Conservation (phyloP, 2,797 vertebrate genomes). For the Sebastes baramenuke region DNA sequence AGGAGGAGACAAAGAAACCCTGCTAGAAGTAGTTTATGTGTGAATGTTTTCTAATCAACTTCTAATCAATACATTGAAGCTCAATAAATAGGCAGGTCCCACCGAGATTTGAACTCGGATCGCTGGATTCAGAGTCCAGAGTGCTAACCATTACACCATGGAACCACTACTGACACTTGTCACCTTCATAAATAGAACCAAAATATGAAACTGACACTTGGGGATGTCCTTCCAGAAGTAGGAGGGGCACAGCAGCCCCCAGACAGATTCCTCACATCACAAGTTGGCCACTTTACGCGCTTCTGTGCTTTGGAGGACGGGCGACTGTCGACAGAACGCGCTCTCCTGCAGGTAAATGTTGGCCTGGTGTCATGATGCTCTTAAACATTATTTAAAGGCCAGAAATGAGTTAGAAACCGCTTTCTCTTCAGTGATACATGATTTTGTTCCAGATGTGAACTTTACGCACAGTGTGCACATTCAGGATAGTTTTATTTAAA, state of each 20-base stretch:
- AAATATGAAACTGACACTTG: constrained; percentile 22
- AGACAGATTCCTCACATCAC: not conserved
- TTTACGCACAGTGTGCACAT: not conserved
- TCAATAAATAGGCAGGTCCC: constrained; percentile 41
- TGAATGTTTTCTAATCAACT: accelerated
- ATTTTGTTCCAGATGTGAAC: not conserved
- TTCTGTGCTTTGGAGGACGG: not conserved
- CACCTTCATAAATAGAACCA: accelerated
- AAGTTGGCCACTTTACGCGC: not conserved
- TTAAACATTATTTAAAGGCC: constrained; percentile 8
- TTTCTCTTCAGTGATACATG: accelerated
- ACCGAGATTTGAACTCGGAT: constrained; percentile 70
- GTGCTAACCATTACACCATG: constrained; percentile 71
- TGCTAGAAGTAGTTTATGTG: not conserved
- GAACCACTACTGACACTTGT: not conserved
- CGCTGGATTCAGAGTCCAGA: constrained; percentile 69
- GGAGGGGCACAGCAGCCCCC: not conserved
- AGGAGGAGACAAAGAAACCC: not conserved
- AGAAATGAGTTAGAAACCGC: not conserved
- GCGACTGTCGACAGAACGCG: not conserved
- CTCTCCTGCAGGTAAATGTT: not conserved
- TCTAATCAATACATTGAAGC: accelerated
- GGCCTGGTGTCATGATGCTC: not conserved
- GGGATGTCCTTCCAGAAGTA: constrained; percentile 23
- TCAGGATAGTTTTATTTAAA: not conserved